Conservation (phyloP, 2,888 invertebrate species). For the Polymixis flavicincta region DNA sequence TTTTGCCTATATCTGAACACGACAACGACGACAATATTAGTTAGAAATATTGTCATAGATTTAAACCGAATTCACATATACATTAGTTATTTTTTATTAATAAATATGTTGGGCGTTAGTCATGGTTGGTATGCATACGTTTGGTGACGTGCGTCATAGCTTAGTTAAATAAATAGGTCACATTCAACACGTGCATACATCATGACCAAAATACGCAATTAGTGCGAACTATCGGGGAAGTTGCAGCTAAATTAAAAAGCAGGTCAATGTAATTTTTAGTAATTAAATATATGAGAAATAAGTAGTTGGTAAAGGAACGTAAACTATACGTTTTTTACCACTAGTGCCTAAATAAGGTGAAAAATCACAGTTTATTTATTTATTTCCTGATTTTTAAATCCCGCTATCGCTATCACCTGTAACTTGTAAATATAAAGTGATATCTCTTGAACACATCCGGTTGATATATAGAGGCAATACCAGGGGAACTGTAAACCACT, state of each 20-base stretch:
- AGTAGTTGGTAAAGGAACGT: background rate
- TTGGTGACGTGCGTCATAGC: background rate
- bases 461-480: slow-evolving; percentile 77
- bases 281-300: background rate
- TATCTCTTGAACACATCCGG: slow-evolving; percentile 74
- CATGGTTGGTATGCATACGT: background rate
- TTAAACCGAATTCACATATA: background rate
- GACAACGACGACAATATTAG: too few species aligned
- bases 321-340: background rate
- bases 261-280: background rate
- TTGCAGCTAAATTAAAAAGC: background rate
- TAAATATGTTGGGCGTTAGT: slow-evolving; percentile 1
- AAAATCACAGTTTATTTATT: background rate
- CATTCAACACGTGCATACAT: background rate
- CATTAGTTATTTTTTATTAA: too few species aligned
- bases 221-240: background rate
- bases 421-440: slow-evolving; percentile 58
- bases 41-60: background rate
- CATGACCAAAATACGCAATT: slow-evolving; percentile 3
- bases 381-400: too few species aligned
- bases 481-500: slow-evolving; percentile 76
- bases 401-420: background rate
- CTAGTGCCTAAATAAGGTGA: background rate
- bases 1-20: background rate
- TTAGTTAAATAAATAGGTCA: slow-evolving; percentile 13